These are phyloP conservation scores for Coccyzus lansbergi DNA, from an alignment of 2,797 vertebrate genomes.

Conservation along the genomic window DNA sequence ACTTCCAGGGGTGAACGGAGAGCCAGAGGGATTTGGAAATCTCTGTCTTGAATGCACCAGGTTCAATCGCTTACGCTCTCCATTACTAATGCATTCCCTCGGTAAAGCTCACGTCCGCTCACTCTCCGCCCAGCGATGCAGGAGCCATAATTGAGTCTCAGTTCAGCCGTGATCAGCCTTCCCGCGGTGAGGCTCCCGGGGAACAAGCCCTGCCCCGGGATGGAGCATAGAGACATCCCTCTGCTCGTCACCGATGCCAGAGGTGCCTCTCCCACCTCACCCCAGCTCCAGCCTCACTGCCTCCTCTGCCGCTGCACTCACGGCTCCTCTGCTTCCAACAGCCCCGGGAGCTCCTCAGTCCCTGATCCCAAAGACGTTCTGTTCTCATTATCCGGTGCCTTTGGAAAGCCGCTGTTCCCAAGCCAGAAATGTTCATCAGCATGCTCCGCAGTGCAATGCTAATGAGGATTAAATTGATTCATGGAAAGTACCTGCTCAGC, in stretches of 20 bases:
- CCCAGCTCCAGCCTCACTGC: rapidly evolving
- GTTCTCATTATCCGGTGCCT: neutral
- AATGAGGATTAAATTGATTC: conserved; percentile 51
- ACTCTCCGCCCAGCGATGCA: neutral
- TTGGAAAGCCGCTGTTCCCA: neutral
- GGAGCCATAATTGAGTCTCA: neutral
- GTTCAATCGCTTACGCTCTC: neutral
- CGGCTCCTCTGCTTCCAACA: rapidly evolving
- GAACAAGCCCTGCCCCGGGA: neutral
- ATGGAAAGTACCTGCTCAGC: conserved; percentile 38
- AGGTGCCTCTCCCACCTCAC: too few relatives aligned
- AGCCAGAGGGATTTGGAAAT: neutral
- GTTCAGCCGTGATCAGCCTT: neutral
- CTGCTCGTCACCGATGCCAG: neutral
- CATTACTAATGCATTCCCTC: neutral
- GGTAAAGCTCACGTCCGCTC: neutral
- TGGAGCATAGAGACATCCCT: neutral
- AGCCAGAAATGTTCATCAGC: conserved; percentile 52
- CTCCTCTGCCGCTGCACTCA: neutral
- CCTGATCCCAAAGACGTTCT: neutral
- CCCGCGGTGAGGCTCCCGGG: rapidly evolving
- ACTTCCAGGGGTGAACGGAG: neutral
- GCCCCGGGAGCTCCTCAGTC: neutral
- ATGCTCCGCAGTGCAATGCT: neutral
- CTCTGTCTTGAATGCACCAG: neutral